phyloP scores from a whole-genome alignment of 2,888 invertebrate species.

The Drepanosiphum platanoidis region DNA sequence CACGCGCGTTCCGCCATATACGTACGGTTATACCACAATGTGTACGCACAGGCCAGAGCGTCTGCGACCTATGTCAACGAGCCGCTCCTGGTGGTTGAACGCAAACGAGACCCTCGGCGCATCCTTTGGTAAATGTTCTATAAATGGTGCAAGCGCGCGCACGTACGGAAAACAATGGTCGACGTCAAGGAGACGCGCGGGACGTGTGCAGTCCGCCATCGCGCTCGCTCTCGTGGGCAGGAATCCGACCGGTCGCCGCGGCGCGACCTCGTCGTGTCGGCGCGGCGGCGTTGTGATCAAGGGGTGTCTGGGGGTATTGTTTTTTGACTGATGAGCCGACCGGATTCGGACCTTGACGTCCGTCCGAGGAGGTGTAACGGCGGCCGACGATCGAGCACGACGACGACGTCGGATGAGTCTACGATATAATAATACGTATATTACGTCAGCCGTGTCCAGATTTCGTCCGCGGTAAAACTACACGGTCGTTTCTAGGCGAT shows the following conservation, averaged over 20 bases:
- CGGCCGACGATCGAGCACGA: background rate
- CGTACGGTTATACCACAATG: too few species aligned
- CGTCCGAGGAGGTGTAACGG: conserved; percentile 20
- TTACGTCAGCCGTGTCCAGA: too few species aligned
- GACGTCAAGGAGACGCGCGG: background rate
- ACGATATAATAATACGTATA: too few species aligned
- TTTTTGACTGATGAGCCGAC: conserved; percentile 50
- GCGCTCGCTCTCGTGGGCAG: background rate
- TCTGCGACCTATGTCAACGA: background rate
- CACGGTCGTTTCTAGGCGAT: too few species aligned
- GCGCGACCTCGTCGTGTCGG: conserved; percentile 39
- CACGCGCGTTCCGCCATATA: background rate
- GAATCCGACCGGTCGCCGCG: conserved; percentile 43
- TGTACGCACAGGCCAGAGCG: too few species aligned
- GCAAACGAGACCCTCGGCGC: background rate
- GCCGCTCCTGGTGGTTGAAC: background rate
- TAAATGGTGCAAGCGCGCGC: background rate
- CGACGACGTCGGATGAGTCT: background rate
- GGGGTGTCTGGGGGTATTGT: conserved; percentile 54
- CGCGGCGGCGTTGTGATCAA: conserved; percentile 38
- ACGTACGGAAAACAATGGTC: conserved; percentile 18
- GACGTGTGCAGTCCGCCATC: too few species aligned
- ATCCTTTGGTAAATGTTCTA: background rate
- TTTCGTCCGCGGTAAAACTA: too few species aligned
- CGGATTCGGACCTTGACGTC: conserved; percentile 45